phyloP scores from a whole-genome alignment of 2,113 vertebrate species.

The Phyllostomus hastatus region DNA sequence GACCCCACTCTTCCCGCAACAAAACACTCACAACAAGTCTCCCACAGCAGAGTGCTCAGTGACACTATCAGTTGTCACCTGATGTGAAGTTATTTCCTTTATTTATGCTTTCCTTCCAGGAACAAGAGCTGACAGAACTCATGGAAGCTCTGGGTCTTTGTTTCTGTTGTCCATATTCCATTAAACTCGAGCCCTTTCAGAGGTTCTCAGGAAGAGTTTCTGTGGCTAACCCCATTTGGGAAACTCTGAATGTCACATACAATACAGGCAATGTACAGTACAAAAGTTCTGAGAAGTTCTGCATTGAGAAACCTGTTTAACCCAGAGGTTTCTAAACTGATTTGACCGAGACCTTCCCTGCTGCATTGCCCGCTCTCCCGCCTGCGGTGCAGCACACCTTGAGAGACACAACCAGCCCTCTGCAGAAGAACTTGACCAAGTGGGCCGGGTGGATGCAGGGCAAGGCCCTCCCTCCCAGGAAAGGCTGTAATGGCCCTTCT shows the following conservation, averaged over 20 bases:
- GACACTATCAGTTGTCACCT: not conserved
- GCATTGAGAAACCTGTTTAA: not conserved
- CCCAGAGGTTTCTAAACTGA: not conserved
- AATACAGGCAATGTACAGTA: not conserved
- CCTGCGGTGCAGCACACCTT: not conserved
- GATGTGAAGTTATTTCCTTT: not conserved
- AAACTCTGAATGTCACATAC: not conserved
- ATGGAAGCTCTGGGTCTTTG: not conserved
- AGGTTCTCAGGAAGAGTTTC: not conserved
- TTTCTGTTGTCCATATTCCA: not conserved
- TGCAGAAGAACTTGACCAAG: not conserved
- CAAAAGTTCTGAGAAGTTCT: conserved; percentile 10
- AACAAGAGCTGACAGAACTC: conserved; percentile 1
- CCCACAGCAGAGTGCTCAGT: not conserved
- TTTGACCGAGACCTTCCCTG: not conserved
- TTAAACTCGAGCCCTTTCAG: not conserved
- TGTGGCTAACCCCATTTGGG: not conserved
- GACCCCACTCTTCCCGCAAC: not conserved
- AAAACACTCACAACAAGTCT: not conserved
- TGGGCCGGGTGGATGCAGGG: not conserved
- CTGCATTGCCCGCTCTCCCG: not conserved
- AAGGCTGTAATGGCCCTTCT: not conserved
- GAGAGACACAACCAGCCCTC: not conserved
- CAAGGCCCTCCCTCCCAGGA: not conserved
- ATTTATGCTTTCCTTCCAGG: not conserved